Percentiles rank a stretch among this genome's conserved stretches.
Evolutionary conservation across 2,113 vertebrate genomes (phyloP).

Genomic region (Murina feae): DNA sequence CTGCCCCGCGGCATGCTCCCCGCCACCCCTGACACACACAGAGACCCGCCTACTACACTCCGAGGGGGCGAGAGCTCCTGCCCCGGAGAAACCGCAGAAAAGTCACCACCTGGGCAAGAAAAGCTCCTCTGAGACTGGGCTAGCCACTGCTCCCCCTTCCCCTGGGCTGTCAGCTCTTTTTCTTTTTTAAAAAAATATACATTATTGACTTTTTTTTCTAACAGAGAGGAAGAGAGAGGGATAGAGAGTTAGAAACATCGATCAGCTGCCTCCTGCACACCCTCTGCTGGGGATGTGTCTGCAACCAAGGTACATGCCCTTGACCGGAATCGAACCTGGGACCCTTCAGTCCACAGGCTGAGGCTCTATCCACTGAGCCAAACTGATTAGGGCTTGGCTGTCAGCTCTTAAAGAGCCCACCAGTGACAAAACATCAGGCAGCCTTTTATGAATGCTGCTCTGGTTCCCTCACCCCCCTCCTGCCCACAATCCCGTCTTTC

Average conservation of each 20-base stretch:
- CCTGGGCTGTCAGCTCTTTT: not conserved
- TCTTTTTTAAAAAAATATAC: no score
- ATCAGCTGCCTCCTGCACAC: no score
- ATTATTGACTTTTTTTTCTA: no score
- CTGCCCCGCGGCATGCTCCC: not conserved
- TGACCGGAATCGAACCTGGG: no score
- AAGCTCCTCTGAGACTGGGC: not conserved
- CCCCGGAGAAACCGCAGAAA: not conserved
- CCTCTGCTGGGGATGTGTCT: no score
- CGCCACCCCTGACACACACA: no score
- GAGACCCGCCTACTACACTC: not conserved
- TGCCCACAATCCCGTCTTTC: not conserved
- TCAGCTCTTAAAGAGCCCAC: not conserved
- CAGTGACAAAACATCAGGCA: not conserved
- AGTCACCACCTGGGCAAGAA: not conserved
- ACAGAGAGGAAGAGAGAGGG: no score
- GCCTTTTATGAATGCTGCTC: not conserved
- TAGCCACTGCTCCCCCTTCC: not conserved
- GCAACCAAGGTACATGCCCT: no score
- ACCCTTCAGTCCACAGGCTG: no score
- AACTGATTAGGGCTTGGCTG: no score
- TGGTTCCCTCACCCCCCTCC: not conserved
- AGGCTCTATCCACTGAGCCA: no score
- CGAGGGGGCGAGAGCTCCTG: not conserved
- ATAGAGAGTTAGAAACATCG: no score